Evolutionary conservation across 2,888 invertebrate species (phyloP).

Genomic region (Carabus problematicus): DNA sequence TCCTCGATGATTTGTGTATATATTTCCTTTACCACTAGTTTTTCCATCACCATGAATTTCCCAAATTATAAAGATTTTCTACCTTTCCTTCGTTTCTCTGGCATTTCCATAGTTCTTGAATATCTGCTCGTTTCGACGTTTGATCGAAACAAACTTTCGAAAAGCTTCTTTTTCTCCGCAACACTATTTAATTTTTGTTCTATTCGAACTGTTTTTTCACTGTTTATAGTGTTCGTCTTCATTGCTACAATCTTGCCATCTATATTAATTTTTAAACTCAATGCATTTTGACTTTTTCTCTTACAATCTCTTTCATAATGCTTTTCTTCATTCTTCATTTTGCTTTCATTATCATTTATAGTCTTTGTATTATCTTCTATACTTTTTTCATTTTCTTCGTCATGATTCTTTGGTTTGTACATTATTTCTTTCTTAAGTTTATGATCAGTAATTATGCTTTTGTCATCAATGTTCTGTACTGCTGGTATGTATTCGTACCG

Average conservation of each 20-base stretch:
- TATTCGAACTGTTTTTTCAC: neutral
- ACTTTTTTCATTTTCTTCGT: neutral
- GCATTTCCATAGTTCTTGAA: neutral
- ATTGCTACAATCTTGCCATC: too few species aligned
- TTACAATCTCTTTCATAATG: neutral
- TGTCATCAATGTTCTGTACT: neutral
- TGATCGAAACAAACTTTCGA: slow-evolving; percentile 18
- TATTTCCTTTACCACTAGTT: neutral
- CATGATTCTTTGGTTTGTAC: neutral
- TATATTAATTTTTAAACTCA: too few species aligned
- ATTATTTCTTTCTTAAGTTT: neutral
- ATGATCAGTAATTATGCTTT: neutral
- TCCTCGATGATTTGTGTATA: neutral
- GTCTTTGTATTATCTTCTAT: neutral
- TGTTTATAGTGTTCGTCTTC: neutral
- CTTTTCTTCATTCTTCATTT: neutral
- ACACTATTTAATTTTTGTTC: slow-evolving; percentile 17
- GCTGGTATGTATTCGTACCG: slow-evolving; percentile 42
- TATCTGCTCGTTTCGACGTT: neutral
- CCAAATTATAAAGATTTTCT: neutral
- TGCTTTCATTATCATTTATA: neutral
- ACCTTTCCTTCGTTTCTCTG: neutral
- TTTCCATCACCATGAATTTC: neutral
- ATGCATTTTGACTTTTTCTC: too few species aligned
- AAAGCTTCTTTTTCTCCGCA: slow-evolving; percentile 23